A percentile compares a stretch with the other conserved stretches of the same genome.
Evolutionary conservation across 2,797 vertebrate species (phyloP).

Genomic region (Alauda arvensis): DNA sequence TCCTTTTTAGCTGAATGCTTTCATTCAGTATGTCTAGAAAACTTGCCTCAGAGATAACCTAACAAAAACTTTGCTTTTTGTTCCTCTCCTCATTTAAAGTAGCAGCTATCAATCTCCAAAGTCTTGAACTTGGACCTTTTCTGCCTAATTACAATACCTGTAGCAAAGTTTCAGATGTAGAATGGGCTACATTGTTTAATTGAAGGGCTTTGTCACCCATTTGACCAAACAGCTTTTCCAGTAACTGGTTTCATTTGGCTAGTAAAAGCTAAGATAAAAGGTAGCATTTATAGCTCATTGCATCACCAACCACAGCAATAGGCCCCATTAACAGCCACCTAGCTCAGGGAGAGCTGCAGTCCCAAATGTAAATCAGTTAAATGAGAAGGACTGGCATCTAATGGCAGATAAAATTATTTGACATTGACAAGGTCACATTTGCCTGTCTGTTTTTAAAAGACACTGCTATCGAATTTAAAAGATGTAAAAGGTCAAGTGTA

Average conservation of each 20-base stretch:
- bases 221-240: constrained; percentile 64
- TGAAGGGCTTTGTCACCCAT: constrained; percentile 29
- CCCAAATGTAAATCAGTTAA: constrained; percentile 50
- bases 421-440: constrained; percentile 42
- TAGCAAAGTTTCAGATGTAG: constrained; percentile 33
- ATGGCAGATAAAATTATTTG: constrained; percentile 51
- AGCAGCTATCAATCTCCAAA: not conserved
- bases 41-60: not conserved
- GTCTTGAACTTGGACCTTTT: not conserved
- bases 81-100: not conserved
- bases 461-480: constrained; percentile 53
- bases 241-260: constrained; percentile 62
- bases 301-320: constrained; percentile 8
- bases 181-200: constrained; percentile 7
- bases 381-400: constrained; percentile 30
- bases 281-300: constrained; percentile 52
- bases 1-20: not conserved
- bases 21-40: not conserved
- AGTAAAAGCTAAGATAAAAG: constrained; percentile 63
- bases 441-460: constrained; percentile 19
- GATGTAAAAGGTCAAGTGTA: constrained; percentile 18
- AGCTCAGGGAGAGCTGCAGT: constrained; percentile 37
- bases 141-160: constrained; percentile 18
- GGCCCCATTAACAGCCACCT: constrained; percentile 40
- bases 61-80: not conserved